Evolutionary conservation across 2,113 vertebrate genomes (phyloP).

Genomic region (Haliaeetus leucogaster): DNA sequence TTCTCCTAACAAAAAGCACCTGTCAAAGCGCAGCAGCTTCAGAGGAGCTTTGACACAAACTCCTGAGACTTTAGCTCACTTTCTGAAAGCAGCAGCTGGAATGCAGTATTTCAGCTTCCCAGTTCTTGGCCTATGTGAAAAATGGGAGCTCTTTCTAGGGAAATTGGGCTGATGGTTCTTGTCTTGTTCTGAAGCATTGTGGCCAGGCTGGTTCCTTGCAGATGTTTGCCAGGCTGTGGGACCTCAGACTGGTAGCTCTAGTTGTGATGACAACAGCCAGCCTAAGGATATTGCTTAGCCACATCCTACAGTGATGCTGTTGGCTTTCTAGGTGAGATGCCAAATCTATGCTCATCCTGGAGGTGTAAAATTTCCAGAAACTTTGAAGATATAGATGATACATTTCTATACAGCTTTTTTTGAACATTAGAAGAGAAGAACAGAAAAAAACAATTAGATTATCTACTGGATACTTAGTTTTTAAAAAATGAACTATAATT

Average conservation of each 20-base stretch:
- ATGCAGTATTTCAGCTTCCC: background rate
- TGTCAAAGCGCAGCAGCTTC: background rate
- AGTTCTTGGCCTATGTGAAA: background rate
- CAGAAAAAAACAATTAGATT: background rate
- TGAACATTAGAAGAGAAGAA: background rate
- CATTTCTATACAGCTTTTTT: background rate
- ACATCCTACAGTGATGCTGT: background rate
- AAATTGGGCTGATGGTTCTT: background rate
- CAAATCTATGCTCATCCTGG: background rate
- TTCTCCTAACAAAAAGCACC: background rate
- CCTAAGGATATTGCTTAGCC: background rate
- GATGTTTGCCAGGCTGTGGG: background rate
- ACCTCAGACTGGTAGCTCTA: background rate
- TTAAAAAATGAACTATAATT: background rate
- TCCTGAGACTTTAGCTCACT: background rate
- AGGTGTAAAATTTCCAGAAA: background rate
- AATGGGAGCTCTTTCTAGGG: background rate
- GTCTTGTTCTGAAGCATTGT: background rate
- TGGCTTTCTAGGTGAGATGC: background rate
- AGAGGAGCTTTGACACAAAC: background rate
- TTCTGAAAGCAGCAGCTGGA: background rate
- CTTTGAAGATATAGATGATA: background rate
- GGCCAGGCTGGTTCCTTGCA: background rate
- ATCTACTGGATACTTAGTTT: background rate
- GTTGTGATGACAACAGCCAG: background rate